Conservation (phyloP, 2,797 vertebrate genomes). For the Tympanoctomys barrerae region DNA sequence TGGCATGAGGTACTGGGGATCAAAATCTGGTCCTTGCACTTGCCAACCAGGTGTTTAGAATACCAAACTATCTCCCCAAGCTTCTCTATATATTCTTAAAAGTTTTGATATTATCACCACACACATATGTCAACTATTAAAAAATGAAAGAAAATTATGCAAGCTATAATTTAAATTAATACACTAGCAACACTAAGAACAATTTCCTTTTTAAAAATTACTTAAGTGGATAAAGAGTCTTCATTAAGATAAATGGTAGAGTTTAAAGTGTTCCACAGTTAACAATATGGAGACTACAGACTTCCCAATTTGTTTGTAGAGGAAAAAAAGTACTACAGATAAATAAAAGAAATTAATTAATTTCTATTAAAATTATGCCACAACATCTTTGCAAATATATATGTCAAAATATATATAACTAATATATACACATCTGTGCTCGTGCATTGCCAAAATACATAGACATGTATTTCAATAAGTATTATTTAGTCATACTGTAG, state of each 20-base stretch:
- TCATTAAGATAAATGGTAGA: neutral
- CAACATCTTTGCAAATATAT: neutral
- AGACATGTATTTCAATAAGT: neutral
- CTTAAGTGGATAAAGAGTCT: neutral
- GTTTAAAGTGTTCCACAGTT: neutral
- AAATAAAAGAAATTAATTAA: neutral
- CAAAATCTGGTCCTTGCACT: too few species aligned
- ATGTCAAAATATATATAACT: neutral
- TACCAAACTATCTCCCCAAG: too few species aligned
- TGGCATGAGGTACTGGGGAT: too few species aligned
- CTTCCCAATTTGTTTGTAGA: neutral
- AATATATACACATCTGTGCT: neutral
- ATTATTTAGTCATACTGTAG: neutral
- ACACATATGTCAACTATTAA: neutral
- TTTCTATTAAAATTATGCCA: neutral
- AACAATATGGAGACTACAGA: neutral
- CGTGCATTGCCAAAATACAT: neutral
- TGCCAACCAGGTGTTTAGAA: too few species aligned
- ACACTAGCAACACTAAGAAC: neutral
- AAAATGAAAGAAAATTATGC: neutral
- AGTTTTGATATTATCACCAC: conserved; percentile 7
- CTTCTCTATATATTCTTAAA: neutral
- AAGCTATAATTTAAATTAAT: neutral
- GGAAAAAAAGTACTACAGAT: neutral
- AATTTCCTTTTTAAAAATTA: neutral